Conservation (phyloP, 2,797 vertebrate genomes). For the Eupleurogrammus muticus region DNA sequence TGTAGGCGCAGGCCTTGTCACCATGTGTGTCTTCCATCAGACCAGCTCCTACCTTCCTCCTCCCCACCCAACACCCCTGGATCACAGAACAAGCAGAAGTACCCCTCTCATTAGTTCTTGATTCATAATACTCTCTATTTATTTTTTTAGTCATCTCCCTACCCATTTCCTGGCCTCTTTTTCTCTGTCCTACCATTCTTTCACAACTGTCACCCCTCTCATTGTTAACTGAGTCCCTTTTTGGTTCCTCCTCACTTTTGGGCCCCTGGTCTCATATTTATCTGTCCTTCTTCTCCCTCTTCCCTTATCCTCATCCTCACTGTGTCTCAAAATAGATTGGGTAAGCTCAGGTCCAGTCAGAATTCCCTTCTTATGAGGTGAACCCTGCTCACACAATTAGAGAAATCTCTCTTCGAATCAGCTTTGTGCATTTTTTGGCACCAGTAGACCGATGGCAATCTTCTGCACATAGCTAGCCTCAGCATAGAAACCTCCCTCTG, state of each 20-base stretch:
- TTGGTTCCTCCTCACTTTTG: slow-evolving; percentile 23
- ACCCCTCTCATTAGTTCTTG: slow-evolving; percentile 58
- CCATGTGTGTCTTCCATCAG: slow-evolving; percentile 76
- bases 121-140: slow-evolving; percentile 19
- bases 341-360: slow-evolving; percentile 45
- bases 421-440: slow-evolving; percentile 74
- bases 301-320: slow-evolving; percentile 19
- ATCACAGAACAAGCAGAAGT: slow-evolving; percentile 82
- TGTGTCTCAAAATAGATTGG: slow-evolving; percentile 46
- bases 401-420: slow-evolving; percentile 71
- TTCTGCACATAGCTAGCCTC: slow-evolving; percentile 49
- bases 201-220: slow-evolving; percentile 23
- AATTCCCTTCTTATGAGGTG: slow-evolving; percentile 57
- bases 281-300: neutral
- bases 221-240: slow-evolving; percentile 10
- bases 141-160: slow-evolving; percentile 4
- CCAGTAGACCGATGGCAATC: slow-evolving; percentile 69
- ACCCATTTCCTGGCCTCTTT: neutral
- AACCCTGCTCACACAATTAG: slow-evolving; percentile 62
- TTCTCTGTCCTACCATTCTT: slow-evolving; percentile 1
- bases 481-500: slow-evolving; percentile 54
- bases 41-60: slow-evolving; percentile 77
- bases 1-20: slow-evolving; percentile 78
- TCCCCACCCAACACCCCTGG: slow-evolving; percentile 77
- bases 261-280: slow-evolving; percentile 7